phyloP scores from a whole-genome alignment of 2,888 invertebrate genomes.

The Agrotis exclamationis region DNA sequence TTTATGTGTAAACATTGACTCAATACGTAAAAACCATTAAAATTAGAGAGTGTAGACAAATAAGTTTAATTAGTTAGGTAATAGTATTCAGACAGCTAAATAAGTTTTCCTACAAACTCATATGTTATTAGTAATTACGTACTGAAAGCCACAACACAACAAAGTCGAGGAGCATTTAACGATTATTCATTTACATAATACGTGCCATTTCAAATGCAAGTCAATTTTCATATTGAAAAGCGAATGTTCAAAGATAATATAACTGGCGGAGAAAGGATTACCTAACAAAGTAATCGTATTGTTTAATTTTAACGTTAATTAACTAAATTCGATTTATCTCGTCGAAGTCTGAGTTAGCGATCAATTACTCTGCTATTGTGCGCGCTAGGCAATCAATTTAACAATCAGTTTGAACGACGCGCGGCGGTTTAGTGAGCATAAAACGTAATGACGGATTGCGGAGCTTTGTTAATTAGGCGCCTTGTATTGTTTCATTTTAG shows the following conservation, averaged over 20 bases:
- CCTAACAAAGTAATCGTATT: slow-evolving; percentile 52
- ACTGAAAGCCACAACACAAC: slow-evolving; percentile 30
- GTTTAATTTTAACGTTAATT: slow-evolving; percentile 59
- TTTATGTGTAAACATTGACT: slow-evolving; percentile 12
- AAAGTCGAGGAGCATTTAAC: slow-evolving; percentile 21
- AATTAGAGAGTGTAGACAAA: slow-evolving; percentile 35
- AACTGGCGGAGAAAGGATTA: slow-evolving; percentile 49
- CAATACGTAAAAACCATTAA: slow-evolving; percentile 28
- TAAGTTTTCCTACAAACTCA: slow-evolving; percentile 12
- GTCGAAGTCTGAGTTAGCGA: slow-evolving; percentile 39
- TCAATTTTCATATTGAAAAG: slow-evolving; percentile 49
- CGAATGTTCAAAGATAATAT: slow-evolving; percentile 36
- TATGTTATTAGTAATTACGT: slow-evolving; percentile 11
- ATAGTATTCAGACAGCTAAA: slow-evolving; percentile 11
- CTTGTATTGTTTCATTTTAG: slow-evolving; percentile 14
- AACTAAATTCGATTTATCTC: slow-evolving; percentile 45
- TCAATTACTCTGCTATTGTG: slow-evolving; percentile 48
- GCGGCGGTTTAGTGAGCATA: slow-evolving; percentile 22
- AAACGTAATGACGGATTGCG: slow-evolving; percentile 33
- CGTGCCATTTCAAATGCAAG: slow-evolving; percentile 30
- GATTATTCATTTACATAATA: slow-evolving; percentile 42
- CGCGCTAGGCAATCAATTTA: slow-evolving; percentile 34
- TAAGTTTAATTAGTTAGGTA: slow-evolving; percentile 37
- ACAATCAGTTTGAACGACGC: slow-evolving; percentile 43
- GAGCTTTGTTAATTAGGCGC: slow-evolving; percentile 25